phyloP scores from a whole-genome alignment of 2,888 invertebrate species.

The Idaea aversata region DNA sequence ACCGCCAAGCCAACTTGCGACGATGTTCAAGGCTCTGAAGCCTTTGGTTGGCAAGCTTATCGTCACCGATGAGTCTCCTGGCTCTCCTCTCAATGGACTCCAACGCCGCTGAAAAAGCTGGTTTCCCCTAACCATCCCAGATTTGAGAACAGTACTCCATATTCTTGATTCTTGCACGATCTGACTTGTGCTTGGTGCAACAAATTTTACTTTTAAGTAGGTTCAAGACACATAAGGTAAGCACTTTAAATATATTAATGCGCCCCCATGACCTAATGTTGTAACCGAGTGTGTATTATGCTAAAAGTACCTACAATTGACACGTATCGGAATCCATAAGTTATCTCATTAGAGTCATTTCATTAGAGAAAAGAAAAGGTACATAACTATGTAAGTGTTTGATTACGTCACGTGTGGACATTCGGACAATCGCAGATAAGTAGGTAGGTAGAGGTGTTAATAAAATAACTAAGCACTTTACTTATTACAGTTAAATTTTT shows the following conservation, averaged over 20 bases:
- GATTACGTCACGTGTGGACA: neutral
- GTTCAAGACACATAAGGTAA: neutral
- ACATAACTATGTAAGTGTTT: neutral
- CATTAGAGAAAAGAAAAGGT: neutral
- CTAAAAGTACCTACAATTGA: neutral
- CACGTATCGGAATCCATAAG: neutral
- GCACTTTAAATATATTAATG: slow-evolving; percentile 3
- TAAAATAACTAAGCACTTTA: neutral
- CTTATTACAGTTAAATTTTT: neutral
- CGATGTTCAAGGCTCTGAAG: no score
- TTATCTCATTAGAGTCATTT: neutral
- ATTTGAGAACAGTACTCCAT: neutral
- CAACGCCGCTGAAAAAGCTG: no score
- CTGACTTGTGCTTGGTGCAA: neutral
- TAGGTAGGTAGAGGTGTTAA: neutral
- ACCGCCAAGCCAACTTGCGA: no score
- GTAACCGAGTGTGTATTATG: neutral
- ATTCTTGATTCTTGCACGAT: no score
- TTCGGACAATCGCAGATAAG: neutral
- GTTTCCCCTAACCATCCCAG: no score
- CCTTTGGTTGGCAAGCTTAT: no score
- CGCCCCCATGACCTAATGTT: neutral
- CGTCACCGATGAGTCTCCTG: no score
- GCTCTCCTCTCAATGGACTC: no score
- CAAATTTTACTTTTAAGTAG: neutral